These are phyloP conservation scores for Agonopterix arenella DNA, from an alignment of 2,888 invertebrate species.

Conservation along the genomic window DNA sequence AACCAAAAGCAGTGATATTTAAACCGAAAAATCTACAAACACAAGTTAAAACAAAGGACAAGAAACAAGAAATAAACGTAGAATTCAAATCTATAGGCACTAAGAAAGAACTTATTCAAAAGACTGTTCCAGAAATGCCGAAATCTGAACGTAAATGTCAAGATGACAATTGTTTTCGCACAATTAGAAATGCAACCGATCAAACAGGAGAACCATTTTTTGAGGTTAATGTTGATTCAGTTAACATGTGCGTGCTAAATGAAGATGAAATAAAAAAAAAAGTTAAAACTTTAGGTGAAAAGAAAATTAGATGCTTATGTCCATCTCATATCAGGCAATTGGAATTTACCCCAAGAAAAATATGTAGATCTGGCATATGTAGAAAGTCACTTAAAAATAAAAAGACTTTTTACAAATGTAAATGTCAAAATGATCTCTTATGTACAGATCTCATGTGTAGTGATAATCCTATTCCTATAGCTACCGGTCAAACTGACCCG, in stretches of 20 bases:
- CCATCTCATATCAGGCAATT: slow-evolving; percentile 17
- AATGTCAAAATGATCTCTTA: slow-evolving; percentile 15
- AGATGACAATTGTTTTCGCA: not conserved
- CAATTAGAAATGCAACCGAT: slow-evolving; percentile 12
- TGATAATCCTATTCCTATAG: not conserved
- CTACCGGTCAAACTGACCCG: slow-evolving; percentile 10
- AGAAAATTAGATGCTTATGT: slow-evolving; percentile 23
- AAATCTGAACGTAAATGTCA: no score
- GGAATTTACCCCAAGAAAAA: slow-evolving; percentile 20
- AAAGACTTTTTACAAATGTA: slow-evolving; percentile 22
- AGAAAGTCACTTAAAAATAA: slow-evolving; percentile 18
- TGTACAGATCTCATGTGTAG: slow-evolving; percentile 29
- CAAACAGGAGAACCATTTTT: slow-evolving; percentile 24
- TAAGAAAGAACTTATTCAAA: no score
- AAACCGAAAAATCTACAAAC: no score
- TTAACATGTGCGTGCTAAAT: slow-evolving; percentile 26
- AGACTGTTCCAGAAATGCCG: no score
- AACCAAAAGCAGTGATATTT: no score
- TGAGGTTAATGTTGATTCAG: slow-evolving; percentile 29
- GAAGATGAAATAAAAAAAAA: slow-evolving; percentile 25
- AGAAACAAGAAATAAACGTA: no score
- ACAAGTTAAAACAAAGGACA: no score
- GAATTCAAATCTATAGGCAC: no score
- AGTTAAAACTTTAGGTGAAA: slow-evolving; percentile 18
- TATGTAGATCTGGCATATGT: slow-evolving; percentile 21